Base-by-base conservation (phyloP, 2,113 vertebrate genomes). In the Aramus guarauna region DNA sequence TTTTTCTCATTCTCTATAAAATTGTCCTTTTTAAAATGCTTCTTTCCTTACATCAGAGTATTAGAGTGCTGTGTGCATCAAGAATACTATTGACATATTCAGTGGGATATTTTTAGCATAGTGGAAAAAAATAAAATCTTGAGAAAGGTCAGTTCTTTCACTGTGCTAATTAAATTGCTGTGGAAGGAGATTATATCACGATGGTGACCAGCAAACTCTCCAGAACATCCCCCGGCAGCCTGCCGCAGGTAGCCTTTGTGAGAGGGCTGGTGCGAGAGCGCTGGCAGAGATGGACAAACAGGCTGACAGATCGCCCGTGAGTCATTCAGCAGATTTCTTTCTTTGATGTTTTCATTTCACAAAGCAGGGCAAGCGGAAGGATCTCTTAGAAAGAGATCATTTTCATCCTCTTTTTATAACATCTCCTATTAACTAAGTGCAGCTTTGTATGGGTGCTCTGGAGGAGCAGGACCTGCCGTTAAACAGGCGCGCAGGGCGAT, bases 141-240 rank as follows among this genome's bases (percentile, higher is more conserved):
- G 76, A 92, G 91, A 98, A 98, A 98, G 98, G 98, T 98, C 98
- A 98, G 90, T 91, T 92, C 96, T 94, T 97, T 97, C 91, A 93
- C 89, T 68, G 96, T 71, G 94, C 96, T 98, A 98, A 98, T 98
- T 98, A 98, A 97, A 98, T 98, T 97, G 91, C 93, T 78, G 69
- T 78, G 48, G 92, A 95, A 98, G 94, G 95, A 95, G 97, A 98
- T 98, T 95, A 94, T 97, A 95, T 97, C 97, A 96, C 75, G 47
- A 96, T 90, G 89, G 92, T 95, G 96, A 94, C 94, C 86, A 79
- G 80, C 58, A 62, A 94, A 85, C 82, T 89, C 5, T 18, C 41
- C 59, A 56, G 71, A 76, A 64, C 82, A 74, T 39, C 48, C 52
- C 29, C 58, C 45, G 22, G 60, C 94, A 85, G 94, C 80, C 78